These are phyloP conservation scores for Raphicerus campestris DNA, from an alignment of 2,113 vertebrate genomes.

Conservation along the genomic window DNA sequence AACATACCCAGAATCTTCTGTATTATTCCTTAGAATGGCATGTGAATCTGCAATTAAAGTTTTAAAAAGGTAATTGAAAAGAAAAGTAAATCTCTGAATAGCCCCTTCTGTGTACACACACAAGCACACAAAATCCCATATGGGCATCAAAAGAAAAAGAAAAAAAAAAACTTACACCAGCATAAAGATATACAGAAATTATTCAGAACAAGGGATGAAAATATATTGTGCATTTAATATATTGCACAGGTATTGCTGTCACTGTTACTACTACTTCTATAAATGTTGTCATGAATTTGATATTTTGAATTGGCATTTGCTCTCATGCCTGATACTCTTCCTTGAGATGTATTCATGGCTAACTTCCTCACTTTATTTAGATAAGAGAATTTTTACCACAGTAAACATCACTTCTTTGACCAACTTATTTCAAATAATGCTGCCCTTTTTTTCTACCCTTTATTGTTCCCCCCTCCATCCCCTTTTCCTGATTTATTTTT, in stretches of 20 bases:
- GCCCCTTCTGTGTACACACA: neutral
- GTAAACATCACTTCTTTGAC: neutral
- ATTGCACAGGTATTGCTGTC: neutral
- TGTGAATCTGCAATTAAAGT: neutral
- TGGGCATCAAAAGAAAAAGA: neutral
- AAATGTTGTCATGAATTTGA: neutral
- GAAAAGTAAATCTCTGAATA: neutral
- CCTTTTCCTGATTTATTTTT: neutral
- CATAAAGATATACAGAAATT: neutral
- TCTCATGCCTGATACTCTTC: neutral
- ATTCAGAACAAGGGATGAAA: neutral
- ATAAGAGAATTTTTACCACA: neutral
- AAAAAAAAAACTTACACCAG: neutral
- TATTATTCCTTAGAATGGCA: neutral
- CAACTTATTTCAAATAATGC: neutral
- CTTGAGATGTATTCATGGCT: neutral
- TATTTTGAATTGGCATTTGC: neutral
- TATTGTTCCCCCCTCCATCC: neutral
- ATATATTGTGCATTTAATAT: neutral
- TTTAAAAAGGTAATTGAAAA: neutral
- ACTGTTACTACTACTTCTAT: neutral
- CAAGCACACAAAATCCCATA: neutral
- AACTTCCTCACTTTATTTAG: neutral
- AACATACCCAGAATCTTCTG: neutral
- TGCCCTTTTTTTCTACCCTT: neutral